Evolutionary conservation across 1,140 invertebrate species (phyloP).

Genomic region (Thalassaphorura encarpata): DNA sequence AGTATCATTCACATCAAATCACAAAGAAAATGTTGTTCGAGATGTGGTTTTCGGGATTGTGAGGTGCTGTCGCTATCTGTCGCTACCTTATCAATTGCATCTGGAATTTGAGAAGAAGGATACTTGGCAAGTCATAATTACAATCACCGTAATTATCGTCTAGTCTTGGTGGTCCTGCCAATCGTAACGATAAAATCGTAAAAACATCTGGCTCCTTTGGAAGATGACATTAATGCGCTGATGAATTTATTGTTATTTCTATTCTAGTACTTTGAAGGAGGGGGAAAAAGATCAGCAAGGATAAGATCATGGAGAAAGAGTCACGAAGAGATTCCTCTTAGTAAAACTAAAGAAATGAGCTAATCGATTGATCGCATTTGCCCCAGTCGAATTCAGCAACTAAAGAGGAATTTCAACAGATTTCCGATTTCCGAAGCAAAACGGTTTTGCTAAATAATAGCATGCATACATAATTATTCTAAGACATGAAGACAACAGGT

Average conservation of each 20-base stretch:
- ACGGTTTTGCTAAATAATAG: constrained; percentile 79
- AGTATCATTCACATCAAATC: constrained; percentile 94
- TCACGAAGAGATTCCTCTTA: constrained; percentile 73
- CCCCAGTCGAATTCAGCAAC: constrained; percentile 94
- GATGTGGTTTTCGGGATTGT: constrained; percentile 92
- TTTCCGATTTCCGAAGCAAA: constrained; percentile 53
- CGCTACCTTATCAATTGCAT: constrained; percentile 94
- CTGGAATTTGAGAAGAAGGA: constrained; percentile 88
- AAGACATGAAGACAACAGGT: constrained; percentile 77
- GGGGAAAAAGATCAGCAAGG: constrained; percentile 49
- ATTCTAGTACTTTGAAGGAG: constrained; percentile 47
- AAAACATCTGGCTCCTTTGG: background rate
- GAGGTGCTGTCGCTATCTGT: constrained; percentile 76
- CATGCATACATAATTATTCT: constrained; percentile 86
- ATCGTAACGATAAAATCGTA: constrained; percentile 62
- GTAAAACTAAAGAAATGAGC: constrained; percentile 95
- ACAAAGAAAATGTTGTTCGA: constrained; percentile 98
- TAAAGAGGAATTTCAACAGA: constrained; percentile 82
- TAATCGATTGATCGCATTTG: constrained; percentile 88
- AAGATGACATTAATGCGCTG: too few relatives aligned
- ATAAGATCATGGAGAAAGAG: constrained; percentile 51
- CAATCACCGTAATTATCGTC: constrained; percentile 96
- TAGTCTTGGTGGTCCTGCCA: constrained; percentile 92
- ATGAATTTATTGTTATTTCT: constrained; percentile 24
- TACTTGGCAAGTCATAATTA: constrained; percentile 89